phyloP scores from a whole-genome alignment of 2,797 vertebrate species.

The Lacerta viridis region DNA sequence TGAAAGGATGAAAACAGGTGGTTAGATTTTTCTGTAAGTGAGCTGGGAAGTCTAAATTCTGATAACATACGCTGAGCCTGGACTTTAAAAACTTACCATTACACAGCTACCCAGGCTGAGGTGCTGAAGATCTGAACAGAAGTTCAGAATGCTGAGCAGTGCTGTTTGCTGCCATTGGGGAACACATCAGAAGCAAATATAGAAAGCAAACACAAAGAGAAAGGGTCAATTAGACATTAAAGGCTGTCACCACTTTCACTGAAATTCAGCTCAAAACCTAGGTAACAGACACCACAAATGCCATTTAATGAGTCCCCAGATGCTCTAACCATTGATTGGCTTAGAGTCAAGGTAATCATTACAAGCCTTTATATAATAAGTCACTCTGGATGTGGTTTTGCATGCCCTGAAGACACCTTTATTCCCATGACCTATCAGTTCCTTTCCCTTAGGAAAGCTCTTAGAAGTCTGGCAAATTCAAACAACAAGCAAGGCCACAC shows the following conservation, averaged over 20 bases:
- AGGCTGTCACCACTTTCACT: conserved; percentile 81
- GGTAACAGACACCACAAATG: conserved; percentile 79
- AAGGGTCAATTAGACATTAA: conserved; percentile 87
- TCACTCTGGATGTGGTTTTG: conserved; percentile 74
- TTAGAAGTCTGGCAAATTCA: conserved; percentile 71
- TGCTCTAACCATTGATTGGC: conserved; percentile 79
- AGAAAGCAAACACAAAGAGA: conserved; percentile 80
- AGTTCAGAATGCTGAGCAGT: conserved; percentile 95
- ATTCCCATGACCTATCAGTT: conserved; percentile 68
- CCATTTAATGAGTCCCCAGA: conserved; percentile 85
- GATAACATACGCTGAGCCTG: rapidly evolving
- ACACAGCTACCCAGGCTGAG: conserved; percentile 97
- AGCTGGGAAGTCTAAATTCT: neutral
- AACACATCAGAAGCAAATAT: conserved; percentile 77
- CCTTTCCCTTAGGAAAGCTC: conserved; percentile 74
- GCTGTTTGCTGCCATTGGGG: conserved; percentile 91
- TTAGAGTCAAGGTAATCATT: conserved; percentile 82
- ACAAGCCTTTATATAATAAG: conserved; percentile 78
- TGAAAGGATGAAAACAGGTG: neutral
- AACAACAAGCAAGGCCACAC: conserved; percentile 71
- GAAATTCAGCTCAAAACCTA: conserved; percentile 80
- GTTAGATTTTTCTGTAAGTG: neutral
- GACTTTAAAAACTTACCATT: conserved; percentile 86
- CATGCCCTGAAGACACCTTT: conserved; percentile 72
- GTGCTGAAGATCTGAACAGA: conserved; percentile 94